These are phyloP conservation scores for Mus spretus DNA, from an alignment of 2,797 vertebrate genomes.

Conservation along the genomic window DNA sequence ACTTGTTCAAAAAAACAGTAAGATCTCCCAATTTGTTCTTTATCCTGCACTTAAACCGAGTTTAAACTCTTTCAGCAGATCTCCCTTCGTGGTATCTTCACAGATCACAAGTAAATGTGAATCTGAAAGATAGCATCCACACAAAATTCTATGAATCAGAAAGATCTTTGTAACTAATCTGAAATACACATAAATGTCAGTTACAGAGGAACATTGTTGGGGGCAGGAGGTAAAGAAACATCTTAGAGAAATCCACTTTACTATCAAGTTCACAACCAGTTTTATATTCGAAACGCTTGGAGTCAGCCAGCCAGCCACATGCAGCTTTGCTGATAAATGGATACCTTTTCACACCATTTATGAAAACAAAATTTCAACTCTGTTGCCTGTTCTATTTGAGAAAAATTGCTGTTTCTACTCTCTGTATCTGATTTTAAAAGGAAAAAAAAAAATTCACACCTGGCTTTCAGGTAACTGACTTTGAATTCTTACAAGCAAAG, in stretches of 20 bases:
- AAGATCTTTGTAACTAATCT: constrained; percentile 89
- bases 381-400: constrained; percentile 91
- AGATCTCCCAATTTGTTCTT: constrained; percentile 93
- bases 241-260: constrained; percentile 88
- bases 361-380: constrained; percentile 88
- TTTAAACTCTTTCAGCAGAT: constrained; percentile 69
- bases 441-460: constrained; percentile 87
- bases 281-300: constrained; percentile 90
- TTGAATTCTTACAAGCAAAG: constrained; percentile 91
- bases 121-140: constrained; percentile 89
- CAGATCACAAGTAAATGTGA: constrained; percentile 86
- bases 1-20: constrained; percentile 88
- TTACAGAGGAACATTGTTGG: constrained; percentile 87
- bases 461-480: constrained; percentile 90
- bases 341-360: constrained; percentile 90
- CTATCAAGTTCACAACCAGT: constrained; percentile 89
- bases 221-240: constrained; percentile 85
- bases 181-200: constrained; percentile 88
- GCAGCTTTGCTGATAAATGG: constrained; percentile 90
- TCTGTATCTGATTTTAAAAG: constrained; percentile 91
- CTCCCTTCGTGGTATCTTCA: constrained; percentile 77
- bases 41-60: constrained; percentile 81
- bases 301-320: constrained; percentile 88
- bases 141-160: constrained; percentile 88
- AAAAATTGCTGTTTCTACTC: constrained; percentile 90